A percentile compares a stretch with the other conserved stretches of the same genome.
Evolutionary conservation across 2,888 invertebrate species (phyloP).

Genomic region (Erannis defoliaria): DNA sequence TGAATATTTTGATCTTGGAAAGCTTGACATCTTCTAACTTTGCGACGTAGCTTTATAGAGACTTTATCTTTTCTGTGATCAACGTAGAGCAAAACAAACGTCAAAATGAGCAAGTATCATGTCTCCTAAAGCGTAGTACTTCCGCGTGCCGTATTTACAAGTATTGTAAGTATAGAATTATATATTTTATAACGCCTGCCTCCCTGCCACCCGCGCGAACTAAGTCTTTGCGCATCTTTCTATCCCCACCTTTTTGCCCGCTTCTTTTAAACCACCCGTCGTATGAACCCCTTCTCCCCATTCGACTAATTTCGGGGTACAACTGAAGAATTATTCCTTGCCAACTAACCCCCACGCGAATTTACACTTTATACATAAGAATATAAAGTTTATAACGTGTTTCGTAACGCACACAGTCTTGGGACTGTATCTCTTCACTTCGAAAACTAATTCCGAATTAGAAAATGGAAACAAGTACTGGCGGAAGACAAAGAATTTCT

Average conservation of each 20-base stretch:
- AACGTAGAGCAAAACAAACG: constrained; percentile 6
- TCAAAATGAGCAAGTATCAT: constrained; percentile 62
- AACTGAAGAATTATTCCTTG: constrained; percentile 86
- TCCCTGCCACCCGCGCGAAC: constrained; percentile 76
- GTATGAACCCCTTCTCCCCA: constrained; percentile 85
- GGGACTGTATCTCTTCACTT: constrained; percentile 87
- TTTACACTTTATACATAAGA: constrained; percentile 56
- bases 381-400: constrained; percentile 59
- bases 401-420: constrained; percentile 71
- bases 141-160: constrained; percentile 87
- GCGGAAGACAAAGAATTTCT: constrained; percentile 41
- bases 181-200: constrained; percentile 85
- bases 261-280: constrained; percentile 86
- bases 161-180: constrained; percentile 87
- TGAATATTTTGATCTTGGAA: too few species aligned
- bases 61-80: neutral
- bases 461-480: constrained; percentile 83
- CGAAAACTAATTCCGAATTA: constrained; percentile 86
- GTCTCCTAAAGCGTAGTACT: constrained; percentile 59
- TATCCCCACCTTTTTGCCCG: constrained; percentile 86
- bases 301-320: constrained; percentile 87
- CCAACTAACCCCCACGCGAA: constrained; percentile 59
- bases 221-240: constrained; percentile 87
- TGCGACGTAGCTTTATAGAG: too few species aligned
- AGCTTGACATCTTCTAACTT: too few species aligned